phyloP scores from a whole-genome alignment of 2,797 vertebrate species.

The Naso thynnoides region DNA sequence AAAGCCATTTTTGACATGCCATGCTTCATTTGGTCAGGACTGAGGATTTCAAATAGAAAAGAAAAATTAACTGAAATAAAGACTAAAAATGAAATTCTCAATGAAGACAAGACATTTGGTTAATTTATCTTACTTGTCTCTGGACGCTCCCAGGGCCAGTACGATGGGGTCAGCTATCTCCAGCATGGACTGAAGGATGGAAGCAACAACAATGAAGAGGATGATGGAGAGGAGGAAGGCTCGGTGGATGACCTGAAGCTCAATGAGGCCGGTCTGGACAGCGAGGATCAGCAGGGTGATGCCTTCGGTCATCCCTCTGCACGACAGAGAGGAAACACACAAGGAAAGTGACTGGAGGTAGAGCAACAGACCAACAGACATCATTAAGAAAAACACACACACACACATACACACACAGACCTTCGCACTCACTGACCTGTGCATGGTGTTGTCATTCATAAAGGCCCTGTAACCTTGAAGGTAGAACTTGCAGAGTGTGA shows the following conservation, averaged over 20 bases:
- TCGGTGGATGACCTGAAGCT: slow-evolving; percentile 97
- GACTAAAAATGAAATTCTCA: background rate
- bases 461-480: slow-evolving; percentile 97
- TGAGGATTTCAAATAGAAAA: background rate
- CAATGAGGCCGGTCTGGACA: slow-evolving; percentile 97
- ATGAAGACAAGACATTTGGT: background rate
- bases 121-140: slow-evolving; percentile 90
- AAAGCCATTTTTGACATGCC: background rate
- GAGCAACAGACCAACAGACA: background rate
- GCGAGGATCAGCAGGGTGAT: slow-evolving; percentile 96
- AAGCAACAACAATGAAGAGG: slow-evolving; percentile 98
- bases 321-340: slow-evolving; percentile 7
- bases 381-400: background rate
- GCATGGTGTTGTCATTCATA: slow-evolving; percentile 99
- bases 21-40: background rate
- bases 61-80: background rate
- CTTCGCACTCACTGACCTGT: slow-evolving; percentile 84
- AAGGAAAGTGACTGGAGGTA: background rate
- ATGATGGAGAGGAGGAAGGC: slow-evolving; percentile 98
- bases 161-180: slow-evolving; percentile 99
- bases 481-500: slow-evolving; percentile 99
- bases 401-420: background rate
- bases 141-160: slow-evolving; percentile 94
- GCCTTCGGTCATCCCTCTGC: slow-evolving; percentile 97
- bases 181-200: slow-evolving; percentile 98